Percentiles rank a stretch among this genome's conserved stretches.
phyloP scores from a whole-genome alignment of 2,888 invertebrate genomes.

The Drosophila flavopinicola region DNA sequence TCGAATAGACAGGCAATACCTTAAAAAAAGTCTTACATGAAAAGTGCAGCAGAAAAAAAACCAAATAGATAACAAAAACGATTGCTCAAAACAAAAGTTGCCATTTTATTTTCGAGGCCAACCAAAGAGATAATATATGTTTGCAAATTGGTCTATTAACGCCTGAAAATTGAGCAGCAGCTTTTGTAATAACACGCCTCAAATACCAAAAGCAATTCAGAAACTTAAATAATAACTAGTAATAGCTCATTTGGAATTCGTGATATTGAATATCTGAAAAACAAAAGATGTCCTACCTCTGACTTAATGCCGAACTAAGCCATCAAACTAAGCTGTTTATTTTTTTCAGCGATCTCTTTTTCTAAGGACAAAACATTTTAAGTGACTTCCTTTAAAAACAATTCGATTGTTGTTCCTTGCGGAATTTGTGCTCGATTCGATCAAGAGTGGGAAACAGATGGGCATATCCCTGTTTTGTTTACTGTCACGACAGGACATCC shows the following conservation, averaged over 20 bases:
- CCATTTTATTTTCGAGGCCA: too few relatives aligned
- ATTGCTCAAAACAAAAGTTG: too few relatives aligned
- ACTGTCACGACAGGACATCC: not conserved
- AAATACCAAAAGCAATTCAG: not conserved
- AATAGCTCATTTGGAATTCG: not conserved
- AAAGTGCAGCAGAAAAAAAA: not conserved
- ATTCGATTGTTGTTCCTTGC: not conserved
- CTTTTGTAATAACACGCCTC: too few relatives aligned
- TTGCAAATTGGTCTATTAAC: too few relatives aligned
- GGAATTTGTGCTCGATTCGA: not conserved
- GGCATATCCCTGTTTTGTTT: not conserved
- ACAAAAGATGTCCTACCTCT: not conserved
- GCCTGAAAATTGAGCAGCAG: too few relatives aligned
- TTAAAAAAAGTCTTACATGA: not conserved
- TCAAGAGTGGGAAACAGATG: not conserved
- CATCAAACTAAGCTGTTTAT: not conserved
- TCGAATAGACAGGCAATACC: constrained; percentile 28
- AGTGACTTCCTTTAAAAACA: constrained; percentile 3
- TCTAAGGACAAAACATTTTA: not conserved
- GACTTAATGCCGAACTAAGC: not conserved
- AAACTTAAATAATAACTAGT: not conserved
- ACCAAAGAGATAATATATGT: too few relatives aligned
- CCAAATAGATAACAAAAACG: too few relatives aligned
- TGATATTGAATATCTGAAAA: not conserved
- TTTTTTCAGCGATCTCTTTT: not conserved